Conservation (phyloP, 2,113 vertebrate species). For the Chiloscyllium plagiosum region DNA sequence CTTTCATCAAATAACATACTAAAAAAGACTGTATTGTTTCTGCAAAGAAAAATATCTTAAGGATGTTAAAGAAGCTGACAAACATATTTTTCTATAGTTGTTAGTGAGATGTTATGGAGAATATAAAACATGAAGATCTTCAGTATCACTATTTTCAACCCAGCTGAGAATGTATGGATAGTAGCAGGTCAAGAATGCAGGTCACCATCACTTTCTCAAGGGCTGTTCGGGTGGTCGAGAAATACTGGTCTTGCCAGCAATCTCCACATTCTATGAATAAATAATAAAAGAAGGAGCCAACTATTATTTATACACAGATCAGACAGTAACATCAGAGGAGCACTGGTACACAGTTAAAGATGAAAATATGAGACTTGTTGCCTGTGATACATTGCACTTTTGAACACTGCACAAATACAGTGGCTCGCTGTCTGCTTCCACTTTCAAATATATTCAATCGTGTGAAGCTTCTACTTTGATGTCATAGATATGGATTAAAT, state of each 20-base stretch:
- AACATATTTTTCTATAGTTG: not conserved
- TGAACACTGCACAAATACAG: not conserved
- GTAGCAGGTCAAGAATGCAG: not conserved
- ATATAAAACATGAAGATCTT: not conserved
- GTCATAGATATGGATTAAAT: not conserved
- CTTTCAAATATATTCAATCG: not conserved
- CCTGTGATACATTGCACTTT: not conserved
- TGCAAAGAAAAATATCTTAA: too few relatives aligned
- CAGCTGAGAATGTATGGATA: too few relatives aligned
- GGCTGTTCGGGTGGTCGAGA: not conserved
- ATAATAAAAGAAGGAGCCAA: not conserved
- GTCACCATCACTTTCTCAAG: not conserved
- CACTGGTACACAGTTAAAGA: not conserved
- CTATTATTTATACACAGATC: not conserved
- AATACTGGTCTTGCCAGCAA: not conserved
- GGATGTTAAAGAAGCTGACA: not conserved
- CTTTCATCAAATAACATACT: not conserved
- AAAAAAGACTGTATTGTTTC: not conserved
- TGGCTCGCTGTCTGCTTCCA: not conserved
- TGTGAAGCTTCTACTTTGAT: not conserved
- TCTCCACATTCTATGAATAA: not conserved
- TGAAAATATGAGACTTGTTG: not conserved
- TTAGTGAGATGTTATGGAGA: not conserved
- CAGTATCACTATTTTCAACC: too few relatives aligned
- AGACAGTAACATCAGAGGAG: not conserved